Percentiles rank a stretch among this genome's conserved stretches.
Conservation (phyloP, 2,113 vertebrate species). For the Nestor notabilis region DNA sequence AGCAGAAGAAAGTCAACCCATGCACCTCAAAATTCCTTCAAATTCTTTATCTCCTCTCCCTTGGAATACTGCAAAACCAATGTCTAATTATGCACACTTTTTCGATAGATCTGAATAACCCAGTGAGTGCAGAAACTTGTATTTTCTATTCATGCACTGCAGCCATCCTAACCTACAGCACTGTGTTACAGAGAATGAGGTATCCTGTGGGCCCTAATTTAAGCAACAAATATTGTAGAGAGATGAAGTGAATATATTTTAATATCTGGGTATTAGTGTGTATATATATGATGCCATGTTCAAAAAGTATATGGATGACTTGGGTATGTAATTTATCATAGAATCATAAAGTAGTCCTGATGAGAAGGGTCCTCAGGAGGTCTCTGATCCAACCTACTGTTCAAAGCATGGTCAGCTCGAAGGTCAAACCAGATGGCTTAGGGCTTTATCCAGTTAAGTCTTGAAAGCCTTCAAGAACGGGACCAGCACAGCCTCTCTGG, state of each 20-base stretch:
- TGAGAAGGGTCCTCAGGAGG: background rate
- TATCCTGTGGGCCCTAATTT: background rate
- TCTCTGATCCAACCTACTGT: background rate
- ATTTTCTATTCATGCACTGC: background rate
- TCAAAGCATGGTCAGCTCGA: background rate
- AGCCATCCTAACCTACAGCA: background rate
- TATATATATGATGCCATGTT: background rate
- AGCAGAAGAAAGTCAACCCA: background rate
- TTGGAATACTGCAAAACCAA: background rate
- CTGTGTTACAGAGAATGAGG: background rate
- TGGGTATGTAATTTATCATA: background rate
- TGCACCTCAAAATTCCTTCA: background rate
- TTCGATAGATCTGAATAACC: background rate
- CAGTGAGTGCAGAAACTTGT: background rate
- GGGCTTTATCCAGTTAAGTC: background rate
- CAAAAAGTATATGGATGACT: background rate
- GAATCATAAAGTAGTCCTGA: background rate
- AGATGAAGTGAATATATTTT: background rate
- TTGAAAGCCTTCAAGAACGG: background rate
- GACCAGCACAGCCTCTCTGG: background rate
- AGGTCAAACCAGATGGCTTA: background rate
- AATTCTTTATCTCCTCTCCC: background rate
- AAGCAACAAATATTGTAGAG: background rate
- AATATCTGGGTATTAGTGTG: background rate
- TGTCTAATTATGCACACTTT: background rate